phyloP scores from a whole-genome alignment of 2,113 vertebrate genomes.

The Ictalurus punctatus region DNA sequence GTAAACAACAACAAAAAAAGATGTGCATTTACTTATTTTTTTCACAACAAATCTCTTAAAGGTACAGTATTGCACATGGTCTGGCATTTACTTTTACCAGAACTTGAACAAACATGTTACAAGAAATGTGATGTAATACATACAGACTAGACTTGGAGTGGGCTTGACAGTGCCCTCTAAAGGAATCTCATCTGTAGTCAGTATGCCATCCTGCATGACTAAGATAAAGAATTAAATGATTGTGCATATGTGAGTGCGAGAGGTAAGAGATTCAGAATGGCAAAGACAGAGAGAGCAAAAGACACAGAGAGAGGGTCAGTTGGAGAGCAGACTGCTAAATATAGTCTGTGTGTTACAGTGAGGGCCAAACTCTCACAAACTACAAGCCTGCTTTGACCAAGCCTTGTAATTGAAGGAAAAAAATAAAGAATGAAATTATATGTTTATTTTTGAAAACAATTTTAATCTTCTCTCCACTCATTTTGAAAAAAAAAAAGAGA shows the following conservation, averaged over 20 bases:
- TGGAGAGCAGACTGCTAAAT: slow-evolving; percentile 79
- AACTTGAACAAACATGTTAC: not conserved
- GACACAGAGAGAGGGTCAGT: slow-evolving; percentile 74
- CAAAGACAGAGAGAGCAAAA: slow-evolving; percentile 55
- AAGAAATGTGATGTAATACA: not conserved
- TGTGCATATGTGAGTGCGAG: slow-evolving; percentile 31
- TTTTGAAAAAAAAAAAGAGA: slow-evolving; percentile 71
- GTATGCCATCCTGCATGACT: slow-evolving; percentile 5
- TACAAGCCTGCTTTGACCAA: slow-evolving; percentile 76
- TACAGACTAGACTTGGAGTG: not conserved
- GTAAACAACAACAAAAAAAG: not conserved
- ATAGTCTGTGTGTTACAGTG: slow-evolving; percentile 79
- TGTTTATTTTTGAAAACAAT: slow-evolving; percentile 86
- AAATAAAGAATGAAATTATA: slow-evolving; percentile 84
- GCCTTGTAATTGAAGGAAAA: slow-evolving; percentile 83
- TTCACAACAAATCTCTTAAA: too few relatives aligned
- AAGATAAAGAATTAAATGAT: slow-evolving; percentile 32
- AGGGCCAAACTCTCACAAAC: slow-evolving; percentile 78
- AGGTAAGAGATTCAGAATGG: slow-evolving; percentile 41
- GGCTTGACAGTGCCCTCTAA: slow-evolving; percentile 38
- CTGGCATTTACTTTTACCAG: not conserved
- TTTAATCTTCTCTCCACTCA: slow-evolving; percentile 81
- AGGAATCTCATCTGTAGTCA: slow-evolving; percentile 29
- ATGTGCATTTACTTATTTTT: not conserved
- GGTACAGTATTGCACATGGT: not conserved